A percentile compares a stretch with the other conserved stretches of the same genome.
These are phyloP conservation scores for Helicoverpa zea DNA, from an alignment of 1,140 invertebrate species.

Conservation along the genomic window DNA sequence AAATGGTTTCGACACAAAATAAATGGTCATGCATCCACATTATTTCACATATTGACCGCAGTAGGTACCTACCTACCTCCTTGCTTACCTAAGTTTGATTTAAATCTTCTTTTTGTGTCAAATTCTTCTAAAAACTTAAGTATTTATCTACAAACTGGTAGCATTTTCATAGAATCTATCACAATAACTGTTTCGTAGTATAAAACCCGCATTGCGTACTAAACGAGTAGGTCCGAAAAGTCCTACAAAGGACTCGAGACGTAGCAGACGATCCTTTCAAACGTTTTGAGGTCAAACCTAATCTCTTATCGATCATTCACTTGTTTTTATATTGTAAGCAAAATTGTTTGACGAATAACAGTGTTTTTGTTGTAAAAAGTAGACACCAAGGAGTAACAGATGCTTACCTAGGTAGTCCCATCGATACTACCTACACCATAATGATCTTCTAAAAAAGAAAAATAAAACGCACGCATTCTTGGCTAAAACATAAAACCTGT, in stretches of 20 bases:
- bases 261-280: background rate
- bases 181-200: background rate
- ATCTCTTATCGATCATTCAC: constrained; percentile 25
- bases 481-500: too few species aligned
- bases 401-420: background rate
- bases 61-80: too few species aligned
- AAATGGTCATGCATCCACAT: too few species aligned
- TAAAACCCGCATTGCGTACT: constrained; percentile 32
- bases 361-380: background rate
- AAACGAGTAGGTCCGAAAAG: background rate
- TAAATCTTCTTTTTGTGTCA: too few species aligned
- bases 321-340: background rate
- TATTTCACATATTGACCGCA: too few species aligned
- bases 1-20: too few species aligned
- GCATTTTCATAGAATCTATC: background rate
- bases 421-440: background rate
- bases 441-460: too few species aligned
- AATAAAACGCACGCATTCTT: too few species aligned
- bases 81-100: too few species aligned
- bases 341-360: background rate
- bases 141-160: too few species aligned
- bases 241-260: constrained; percentile 30
- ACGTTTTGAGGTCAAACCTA: constrained; percentile 21
- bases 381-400: too few species aligned
- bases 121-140: too few species aligned